Conservation (phyloP, 2,113 vertebrate species). For the Corythornis vintsioides region DNA sequence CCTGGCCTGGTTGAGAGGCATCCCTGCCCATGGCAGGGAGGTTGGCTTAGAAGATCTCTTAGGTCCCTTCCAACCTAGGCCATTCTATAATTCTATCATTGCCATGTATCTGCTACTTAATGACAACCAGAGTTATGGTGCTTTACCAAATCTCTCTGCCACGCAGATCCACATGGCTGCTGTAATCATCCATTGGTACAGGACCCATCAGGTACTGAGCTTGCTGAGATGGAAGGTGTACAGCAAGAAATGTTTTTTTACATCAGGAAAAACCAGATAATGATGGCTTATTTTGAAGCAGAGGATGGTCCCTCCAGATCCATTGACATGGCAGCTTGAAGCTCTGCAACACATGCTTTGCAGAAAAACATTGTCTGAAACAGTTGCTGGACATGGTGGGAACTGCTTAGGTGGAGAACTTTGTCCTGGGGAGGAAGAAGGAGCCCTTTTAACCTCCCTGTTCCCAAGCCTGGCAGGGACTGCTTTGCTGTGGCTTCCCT, state of each 20-base stretch:
- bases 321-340: not conserved
- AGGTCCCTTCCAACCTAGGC: too few species aligned
- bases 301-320: not conserved
- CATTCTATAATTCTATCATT: not conserved
- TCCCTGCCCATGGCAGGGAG: too few species aligned
- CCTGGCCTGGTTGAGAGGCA: too few species aligned
- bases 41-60: too few species aligned
- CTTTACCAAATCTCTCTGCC: not conserved
- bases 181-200: fast-evolving
- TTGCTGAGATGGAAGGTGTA: not conserved
- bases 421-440: constrained; percentile 14
- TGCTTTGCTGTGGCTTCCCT: not conserved
- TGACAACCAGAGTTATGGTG: too few species aligned
- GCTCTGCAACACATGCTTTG: fast-evolving
- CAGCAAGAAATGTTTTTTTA: not conserved
- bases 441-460: not conserved
- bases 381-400: not conserved
- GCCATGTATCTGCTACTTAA: fast-evolving
- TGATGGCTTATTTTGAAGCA: not conserved
- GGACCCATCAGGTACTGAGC: not conserved
- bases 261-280: not conserved
- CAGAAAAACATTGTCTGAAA: fast-evolving
- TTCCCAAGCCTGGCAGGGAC: not conserved
- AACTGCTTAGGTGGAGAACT: not conserved
- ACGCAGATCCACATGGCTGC: fast-evolving